Conservation (phyloP, 2,113 vertebrate genomes). For the Willisornis vidua region DNA sequence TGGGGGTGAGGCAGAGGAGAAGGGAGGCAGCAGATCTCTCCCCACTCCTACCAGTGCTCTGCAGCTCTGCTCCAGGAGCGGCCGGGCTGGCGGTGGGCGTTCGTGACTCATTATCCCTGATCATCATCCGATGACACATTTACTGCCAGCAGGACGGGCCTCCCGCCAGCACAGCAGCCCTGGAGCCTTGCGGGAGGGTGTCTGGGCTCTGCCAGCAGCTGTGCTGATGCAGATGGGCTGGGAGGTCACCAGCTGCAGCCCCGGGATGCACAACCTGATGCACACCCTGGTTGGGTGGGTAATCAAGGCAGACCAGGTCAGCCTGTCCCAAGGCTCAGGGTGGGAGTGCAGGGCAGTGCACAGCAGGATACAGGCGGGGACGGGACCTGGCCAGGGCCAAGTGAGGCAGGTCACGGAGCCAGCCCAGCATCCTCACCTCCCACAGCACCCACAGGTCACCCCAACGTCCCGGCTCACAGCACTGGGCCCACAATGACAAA, state of each 20-base stretch:
- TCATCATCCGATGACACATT: neutral
- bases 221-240: neutral
- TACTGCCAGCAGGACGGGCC: neutral
- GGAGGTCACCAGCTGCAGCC: neutral
- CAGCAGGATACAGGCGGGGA: neutral
- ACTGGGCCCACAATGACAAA: rapidly evolving
- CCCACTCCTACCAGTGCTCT: neutral
- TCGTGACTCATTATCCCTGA: slow-evolving; percentile 1
- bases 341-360: neutral
- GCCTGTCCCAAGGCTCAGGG: rapidly evolving
- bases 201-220: neutral
- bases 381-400: neutral
- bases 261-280: neutral
- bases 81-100: neutral
- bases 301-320: neutral
- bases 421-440: neutral
- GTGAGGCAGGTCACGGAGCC: rapidly evolving
- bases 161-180: neutral
- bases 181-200: neutral
- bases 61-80: neutral
- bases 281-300: neutral
- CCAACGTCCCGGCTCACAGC: neutral
- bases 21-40: neutral
- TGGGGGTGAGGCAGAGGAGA: neutral
- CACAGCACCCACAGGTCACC: neutral